These are phyloP conservation scores for Pitta sordida DNA, from an alignment of 2,113 vertebrate species.

Conservation along the genomic window DNA sequence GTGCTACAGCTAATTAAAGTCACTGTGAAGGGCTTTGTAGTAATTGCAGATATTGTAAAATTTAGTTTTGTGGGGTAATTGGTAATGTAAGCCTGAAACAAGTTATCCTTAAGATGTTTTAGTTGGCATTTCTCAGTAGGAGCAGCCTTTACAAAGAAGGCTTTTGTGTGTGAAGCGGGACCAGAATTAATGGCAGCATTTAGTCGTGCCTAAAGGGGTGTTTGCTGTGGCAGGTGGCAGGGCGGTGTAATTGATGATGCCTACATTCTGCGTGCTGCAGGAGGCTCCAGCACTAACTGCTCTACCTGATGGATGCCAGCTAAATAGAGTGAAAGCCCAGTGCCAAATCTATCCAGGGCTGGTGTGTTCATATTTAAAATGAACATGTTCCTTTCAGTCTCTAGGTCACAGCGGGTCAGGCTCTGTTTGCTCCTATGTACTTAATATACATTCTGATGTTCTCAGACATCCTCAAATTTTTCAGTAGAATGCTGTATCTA, in stretches of 20 bases:
- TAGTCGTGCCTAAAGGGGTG: background rate
- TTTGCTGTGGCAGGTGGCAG: conserved; percentile 22
- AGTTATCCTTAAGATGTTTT: conserved; percentile 31
- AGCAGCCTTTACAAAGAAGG: conserved; percentile 12
- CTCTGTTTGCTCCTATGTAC: rapidly evolving
- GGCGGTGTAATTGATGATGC: background rate
- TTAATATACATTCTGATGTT: background rate
- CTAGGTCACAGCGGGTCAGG: background rate
- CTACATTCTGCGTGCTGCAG: background rate
- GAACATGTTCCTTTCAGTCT: background rate
- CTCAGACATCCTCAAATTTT: background rate
- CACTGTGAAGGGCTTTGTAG: background rate
- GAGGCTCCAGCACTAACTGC: background rate
- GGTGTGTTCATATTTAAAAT: background rate
- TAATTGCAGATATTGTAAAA: conserved; percentile 44
- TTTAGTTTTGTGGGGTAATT: conserved; percentile 15
- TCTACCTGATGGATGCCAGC: background rate
- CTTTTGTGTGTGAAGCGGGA: conserved; percentile 4
- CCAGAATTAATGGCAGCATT: conserved; percentile 33
- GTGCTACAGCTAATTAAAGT: conserved; percentile 14
- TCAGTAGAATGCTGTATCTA: background rate
- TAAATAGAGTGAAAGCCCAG: background rate
- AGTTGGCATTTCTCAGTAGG: conserved; percentile 29
- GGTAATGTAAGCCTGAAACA: conserved; percentile 39
- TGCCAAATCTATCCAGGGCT: background rate